A percentile compares a stretch with the other conserved stretches of the same genome.
Conservation (phyloP, 2,113 vertebrate genomes). For the Danionella cerebrum region DNA sequence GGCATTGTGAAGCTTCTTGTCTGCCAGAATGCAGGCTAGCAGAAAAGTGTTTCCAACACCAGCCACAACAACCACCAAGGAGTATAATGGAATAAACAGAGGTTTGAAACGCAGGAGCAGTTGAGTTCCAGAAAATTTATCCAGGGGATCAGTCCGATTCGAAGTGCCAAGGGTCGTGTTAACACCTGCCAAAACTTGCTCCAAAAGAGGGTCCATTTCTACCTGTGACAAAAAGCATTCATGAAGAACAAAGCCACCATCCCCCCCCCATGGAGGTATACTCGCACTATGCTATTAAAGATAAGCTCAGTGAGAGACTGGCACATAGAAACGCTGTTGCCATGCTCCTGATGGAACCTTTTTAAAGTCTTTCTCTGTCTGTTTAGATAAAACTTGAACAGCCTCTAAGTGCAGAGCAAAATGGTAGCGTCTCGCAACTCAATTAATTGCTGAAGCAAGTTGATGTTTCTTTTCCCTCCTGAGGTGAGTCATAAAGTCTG, state of each 20-base stretch:
- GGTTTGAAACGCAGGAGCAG: slow-evolving; percentile 63
- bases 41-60: slow-evolving; percentile 65
- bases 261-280: background rate
- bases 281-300: background rate
- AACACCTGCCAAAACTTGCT: slow-evolving; percentile 31
- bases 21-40: slow-evolving; percentile 60
- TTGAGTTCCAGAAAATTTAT: slow-evolving; percentile 62
- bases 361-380: slow-evolving; percentile 46
- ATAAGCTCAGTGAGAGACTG: background rate
- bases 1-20: slow-evolving; percentile 71
- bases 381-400: slow-evolving; percentile 53
- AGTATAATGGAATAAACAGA: slow-evolving; percentile 68
- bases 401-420: slow-evolving; percentile 50
- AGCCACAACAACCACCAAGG: slow-evolving; percentile 61
- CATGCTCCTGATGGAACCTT: slow-evolving; percentile 49
- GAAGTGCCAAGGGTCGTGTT: slow-evolving; percentile 20
- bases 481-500: background rate
- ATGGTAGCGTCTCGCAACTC: background rate
- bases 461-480: background rate
- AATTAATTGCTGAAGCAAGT: background rate
- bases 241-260: background rate
- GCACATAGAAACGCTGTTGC: slow-evolving; percentile 54
- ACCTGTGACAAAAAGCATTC: background rate
- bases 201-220: slow-evolving; percentile 54
- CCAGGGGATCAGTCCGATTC: slow-evolving; percentile 56